phyloP scores from a whole-genome alignment of 2,888 invertebrate genomes.

The Netelia inedita region DNA sequence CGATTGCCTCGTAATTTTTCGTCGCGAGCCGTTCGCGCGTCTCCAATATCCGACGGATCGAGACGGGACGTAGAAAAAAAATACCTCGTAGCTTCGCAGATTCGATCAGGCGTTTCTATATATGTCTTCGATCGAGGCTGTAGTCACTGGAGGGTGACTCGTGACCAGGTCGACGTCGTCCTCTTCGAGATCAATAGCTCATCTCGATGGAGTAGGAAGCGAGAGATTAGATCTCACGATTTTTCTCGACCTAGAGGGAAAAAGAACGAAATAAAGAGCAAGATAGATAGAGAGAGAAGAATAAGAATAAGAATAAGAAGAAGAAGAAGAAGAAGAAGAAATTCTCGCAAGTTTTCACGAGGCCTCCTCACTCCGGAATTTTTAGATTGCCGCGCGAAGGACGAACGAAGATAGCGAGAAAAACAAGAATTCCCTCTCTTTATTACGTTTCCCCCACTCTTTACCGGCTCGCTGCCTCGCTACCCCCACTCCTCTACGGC shows the following conservation, averaged over 20 bases:
- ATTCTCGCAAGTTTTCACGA: slow-evolving; percentile 12
- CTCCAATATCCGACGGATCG: slow-evolving; percentile 7
- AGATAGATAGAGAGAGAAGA: slow-evolving; percentile 1
- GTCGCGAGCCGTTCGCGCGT: not conserved
- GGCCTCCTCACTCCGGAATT: slow-evolving; percentile 5
- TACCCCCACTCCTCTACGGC: not conserved
- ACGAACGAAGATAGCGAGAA: not conserved
- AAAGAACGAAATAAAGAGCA: not conserved
- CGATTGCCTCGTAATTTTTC: not conserved
- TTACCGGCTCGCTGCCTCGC: too few relatives aligned
- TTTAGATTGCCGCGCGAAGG: slow-evolving; percentile 1
- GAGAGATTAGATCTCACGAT: not conserved
- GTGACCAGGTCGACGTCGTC: slow-evolving; percentile 1
- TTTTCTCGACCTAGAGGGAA: not conserved
- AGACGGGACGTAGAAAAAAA: slow-evolving; percentile 6
- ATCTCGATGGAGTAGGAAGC: not conserved
- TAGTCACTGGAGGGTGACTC: slow-evolving; percentile 10
- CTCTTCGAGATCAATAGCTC: slow-evolving; percentile 32
- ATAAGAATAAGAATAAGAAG: too few relatives aligned
- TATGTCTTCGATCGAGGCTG: slow-evolving; percentile 35
- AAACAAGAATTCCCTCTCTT: slow-evolving; percentile 19
- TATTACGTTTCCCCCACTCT: not conserved
- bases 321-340: not conserved
- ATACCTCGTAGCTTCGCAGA: slow-evolving; percentile 11
- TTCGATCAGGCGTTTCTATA: slow-evolving; percentile 40